Evolutionary conservation across 2,797 vertebrate species (phyloP).

Genomic region (Spinus pinus): DNA sequence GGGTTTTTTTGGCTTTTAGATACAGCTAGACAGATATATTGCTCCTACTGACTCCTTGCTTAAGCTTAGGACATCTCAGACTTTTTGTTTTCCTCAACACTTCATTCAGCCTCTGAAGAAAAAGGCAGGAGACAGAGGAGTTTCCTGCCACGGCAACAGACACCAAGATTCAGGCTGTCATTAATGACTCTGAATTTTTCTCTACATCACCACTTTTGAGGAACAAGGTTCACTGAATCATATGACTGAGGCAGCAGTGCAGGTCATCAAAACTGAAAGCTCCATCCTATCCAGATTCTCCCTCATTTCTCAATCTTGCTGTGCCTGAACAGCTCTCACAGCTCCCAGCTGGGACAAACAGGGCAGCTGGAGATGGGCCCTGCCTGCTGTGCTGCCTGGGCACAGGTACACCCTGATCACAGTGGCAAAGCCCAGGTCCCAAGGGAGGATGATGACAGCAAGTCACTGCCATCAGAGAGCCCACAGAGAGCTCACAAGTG

Average conservation of each 20-base stretch:
- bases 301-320: not conserved
- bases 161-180: not conserved
- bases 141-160: not conserved
- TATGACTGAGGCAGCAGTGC: not conserved
- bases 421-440: not conserved
- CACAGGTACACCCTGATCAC: not conserved
- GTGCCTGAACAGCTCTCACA: not conserved
- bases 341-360: not conserved
- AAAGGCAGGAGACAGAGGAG: not conserved
- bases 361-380: not conserved
- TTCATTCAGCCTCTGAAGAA: not conserved
- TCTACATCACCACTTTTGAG: not conserved
- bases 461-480: not conserved
- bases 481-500: not conserved
- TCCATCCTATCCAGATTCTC: not conserved
- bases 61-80: not conserved
- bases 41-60: not conserved
- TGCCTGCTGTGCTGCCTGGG: not conserved
- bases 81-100: not conserved
- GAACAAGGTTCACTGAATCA: not conserved
- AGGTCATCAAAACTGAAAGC: not conserved
- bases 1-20: not conserved
- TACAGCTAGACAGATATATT: not conserved
- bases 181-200: not conserved
- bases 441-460: not conserved